Percentiles rank a stretch among this genome's conserved stretches.
These are phyloP conservation scores for Tetheella fluctuosa DNA, from an alignment of 2,888 invertebrate genomes.

Conservation along the genomic window DNA sequence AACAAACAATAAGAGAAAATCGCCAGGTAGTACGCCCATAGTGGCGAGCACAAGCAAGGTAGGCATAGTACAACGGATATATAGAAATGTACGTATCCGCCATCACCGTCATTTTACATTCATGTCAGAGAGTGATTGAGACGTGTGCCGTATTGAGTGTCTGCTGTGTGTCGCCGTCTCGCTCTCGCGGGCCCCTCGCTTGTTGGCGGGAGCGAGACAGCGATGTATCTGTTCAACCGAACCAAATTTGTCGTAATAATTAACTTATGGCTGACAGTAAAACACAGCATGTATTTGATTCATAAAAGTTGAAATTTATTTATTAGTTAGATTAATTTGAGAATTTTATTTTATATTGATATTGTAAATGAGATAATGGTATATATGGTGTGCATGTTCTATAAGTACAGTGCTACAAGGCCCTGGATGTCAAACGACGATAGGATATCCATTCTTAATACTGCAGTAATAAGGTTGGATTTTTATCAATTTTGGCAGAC, in stretches of 20 bases:
- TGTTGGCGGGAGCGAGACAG: slow-evolving; percentile 44
- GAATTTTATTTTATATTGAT: slow-evolving; percentile 17
- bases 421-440: slow-evolving; percentile 17
- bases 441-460: background rate
- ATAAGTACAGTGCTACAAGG: slow-evolving; percentile 20
- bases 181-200: slow-evolving; percentile 29
- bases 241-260: background rate
- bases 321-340: slow-evolving; percentile 27
- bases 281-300: slow-evolving; percentile 41
- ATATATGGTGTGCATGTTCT: slow-evolving; percentile 43
- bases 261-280: slow-evolving; percentile 6
- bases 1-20: slow-evolving; percentile 63
- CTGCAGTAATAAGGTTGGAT: background rate
- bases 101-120: slow-evolving; percentile 74
- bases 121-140: slow-evolving; percentile 60
- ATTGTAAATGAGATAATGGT: slow-evolving; percentile 24
- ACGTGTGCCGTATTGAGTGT: slow-evolving; percentile 30
- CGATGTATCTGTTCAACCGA: slow-evolving; percentile 17
- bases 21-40: slow-evolving; percentile 76
- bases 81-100: slow-evolving; percentile 85
- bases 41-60: slow-evolving; percentile 80
- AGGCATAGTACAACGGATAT: slow-evolving; percentile 85
- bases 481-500: slow-evolving; percentile 22
- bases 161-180: slow-evolving; percentile 42
- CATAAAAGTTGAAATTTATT: slow-evolving; percentile 34